Conservation (phyloP, 2,797 vertebrate species). For the Pampus argenteus region DNA sequence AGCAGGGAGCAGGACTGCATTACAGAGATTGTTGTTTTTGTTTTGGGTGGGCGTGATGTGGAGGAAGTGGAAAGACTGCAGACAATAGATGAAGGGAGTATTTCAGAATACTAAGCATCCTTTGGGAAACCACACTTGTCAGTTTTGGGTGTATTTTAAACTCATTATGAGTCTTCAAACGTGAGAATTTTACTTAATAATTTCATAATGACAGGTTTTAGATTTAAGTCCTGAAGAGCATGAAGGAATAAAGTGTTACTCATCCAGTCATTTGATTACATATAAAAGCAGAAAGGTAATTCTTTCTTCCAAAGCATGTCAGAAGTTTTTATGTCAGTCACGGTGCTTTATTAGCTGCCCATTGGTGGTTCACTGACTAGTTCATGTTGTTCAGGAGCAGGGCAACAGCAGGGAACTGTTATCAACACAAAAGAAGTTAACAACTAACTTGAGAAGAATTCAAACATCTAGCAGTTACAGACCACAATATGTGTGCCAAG, state of each 20-base stretch:
- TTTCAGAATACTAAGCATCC: slow-evolving; percentile 48
- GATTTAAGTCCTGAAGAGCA: slow-evolving; percentile 31
- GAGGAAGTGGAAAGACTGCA: slow-evolving; percentile 60
- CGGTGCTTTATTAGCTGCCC: slow-evolving; percentile 26
- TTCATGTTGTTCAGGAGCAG: slow-evolving; percentile 79
- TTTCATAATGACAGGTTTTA: slow-evolving; percentile 35
- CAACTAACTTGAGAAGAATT: not conserved
- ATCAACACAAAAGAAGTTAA: not conserved
- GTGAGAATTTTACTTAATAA: slow-evolving; percentile 27
- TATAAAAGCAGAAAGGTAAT: slow-evolving; percentile 46
- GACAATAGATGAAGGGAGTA: slow-evolving; percentile 59
- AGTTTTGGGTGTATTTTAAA: slow-evolving; percentile 32
- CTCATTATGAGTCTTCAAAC: slow-evolving; percentile 34
- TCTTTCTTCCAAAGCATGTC: slow-evolving; percentile 36
- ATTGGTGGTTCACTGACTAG: too few relatives aligned
- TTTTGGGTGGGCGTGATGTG: slow-evolving; percentile 42
- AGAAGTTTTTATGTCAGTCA: slow-evolving; percentile 30
- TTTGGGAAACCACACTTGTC: slow-evolving; percentile 29
- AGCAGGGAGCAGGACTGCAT: slow-evolving; percentile 48
- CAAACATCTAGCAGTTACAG: not conserved
- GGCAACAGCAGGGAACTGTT: not conserved
- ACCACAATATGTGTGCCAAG: not conserved
- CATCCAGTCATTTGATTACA: slow-evolving; percentile 33
- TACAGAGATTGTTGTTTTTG: slow-evolving; percentile 58
- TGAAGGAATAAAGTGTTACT: slow-evolving; percentile 31